A percentile compares a stretch with the other conserved stretches of the same genome.
Evolutionary conservation across 2,113 vertebrate species (phyloP).

Genomic region (Zosterops japonicus): DNA sequence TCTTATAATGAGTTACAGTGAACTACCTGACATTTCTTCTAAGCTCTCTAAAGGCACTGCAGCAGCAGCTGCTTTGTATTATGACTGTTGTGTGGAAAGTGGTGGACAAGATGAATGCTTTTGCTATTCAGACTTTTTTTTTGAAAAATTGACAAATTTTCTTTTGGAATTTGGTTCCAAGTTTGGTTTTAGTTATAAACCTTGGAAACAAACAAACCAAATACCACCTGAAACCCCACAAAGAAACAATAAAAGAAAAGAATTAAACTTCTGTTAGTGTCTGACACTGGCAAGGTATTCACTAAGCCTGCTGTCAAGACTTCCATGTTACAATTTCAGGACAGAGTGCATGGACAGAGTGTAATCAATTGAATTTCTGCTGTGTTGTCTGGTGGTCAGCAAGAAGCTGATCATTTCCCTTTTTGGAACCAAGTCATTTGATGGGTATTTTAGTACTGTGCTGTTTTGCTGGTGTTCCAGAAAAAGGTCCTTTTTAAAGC

Average conservation of each 20-base stretch:
- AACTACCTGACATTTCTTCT: not conserved
- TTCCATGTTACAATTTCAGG: not conserved
- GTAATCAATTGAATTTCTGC: not conserved
- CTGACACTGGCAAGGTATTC: not conserved
- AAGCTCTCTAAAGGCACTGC: not conserved
- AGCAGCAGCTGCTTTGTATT: not conserved
- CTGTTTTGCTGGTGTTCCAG: not conserved
- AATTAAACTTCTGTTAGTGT: not conserved
- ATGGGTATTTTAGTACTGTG: constrained; percentile 19
- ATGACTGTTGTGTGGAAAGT: not conserved
- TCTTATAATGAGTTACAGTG: not conserved
- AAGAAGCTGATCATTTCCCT: constrained; percentile 41
- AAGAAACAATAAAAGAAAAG: not conserved
- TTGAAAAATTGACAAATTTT: not conserved
- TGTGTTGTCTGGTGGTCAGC: not conserved
- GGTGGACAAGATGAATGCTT: not conserved
- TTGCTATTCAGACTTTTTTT: not conserved
- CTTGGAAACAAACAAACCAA: not conserved
- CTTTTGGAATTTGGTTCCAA: not conserved
- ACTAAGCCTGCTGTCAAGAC: not conserved
- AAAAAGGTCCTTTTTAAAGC: not conserved
- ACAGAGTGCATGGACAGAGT: not conserved
- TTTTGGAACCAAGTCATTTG: constrained; percentile 7
- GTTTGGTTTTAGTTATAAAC: not conserved
- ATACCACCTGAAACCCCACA: not conserved